Evolutionary conservation across 2,888 invertebrate species (phyloP).

Genomic region (Cinara cedri): DNA sequence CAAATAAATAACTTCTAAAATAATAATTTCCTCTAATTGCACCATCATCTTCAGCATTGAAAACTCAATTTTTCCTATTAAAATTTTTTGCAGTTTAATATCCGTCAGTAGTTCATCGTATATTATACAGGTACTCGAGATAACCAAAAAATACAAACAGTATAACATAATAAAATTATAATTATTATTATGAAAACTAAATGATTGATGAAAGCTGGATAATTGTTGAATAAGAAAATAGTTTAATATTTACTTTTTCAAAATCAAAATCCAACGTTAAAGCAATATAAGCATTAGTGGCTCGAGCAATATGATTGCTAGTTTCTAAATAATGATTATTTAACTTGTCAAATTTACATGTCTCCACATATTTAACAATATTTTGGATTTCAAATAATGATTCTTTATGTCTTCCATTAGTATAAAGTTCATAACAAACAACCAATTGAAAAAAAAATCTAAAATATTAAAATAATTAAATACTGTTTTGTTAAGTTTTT

Average conservation of each 20-base stretch:
- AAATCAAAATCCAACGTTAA: constrained; percentile 10
- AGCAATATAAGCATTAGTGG: constrained; percentile 34
- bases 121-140: too few species aligned
- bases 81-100: too few species aligned
- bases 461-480: neutral
- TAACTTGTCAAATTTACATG: neutral
- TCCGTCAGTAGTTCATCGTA: too few species aligned
- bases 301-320: constrained; percentile 17
- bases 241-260: constrained; percentile 15
- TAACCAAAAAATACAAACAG: too few species aligned
- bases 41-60: too few species aligned
- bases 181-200: too few species aligned
- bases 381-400: constrained; percentile 35
- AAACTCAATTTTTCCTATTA: too few species aligned
- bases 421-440: constrained; percentile 22
- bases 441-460: constrained; percentile 38
- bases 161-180: too few species aligned
- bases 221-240: neutral
- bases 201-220: too few species aligned
- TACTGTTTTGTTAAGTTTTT: neutral
- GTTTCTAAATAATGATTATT: neutral
- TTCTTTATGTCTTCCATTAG: neutral
- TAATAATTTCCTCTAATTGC: too few species aligned
- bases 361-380: constrained; percentile 2
- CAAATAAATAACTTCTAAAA: too few species aligned